These are phyloP conservation scores for Araneus ventricosus DNA, from an alignment of 1,140 invertebrate genomes.

Conservation along the genomic window DNA sequence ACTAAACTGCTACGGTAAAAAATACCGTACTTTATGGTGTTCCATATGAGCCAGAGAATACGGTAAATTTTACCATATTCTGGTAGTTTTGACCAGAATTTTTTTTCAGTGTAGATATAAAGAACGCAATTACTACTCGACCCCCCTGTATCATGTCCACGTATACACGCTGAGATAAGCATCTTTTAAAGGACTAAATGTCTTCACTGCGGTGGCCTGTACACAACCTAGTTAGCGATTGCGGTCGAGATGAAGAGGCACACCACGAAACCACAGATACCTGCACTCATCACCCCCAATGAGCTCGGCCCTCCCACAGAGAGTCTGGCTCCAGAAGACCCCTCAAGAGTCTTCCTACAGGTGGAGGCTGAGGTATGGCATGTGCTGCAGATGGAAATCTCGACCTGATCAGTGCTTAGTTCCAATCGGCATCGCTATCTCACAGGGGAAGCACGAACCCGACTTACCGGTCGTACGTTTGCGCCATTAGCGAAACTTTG, in stretches of 20 bases:
- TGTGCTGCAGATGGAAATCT: background rate
- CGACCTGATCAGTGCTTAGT: background rate
- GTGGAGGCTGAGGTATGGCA: background rate
- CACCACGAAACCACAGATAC: constrained; percentile 23
- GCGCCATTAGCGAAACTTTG: background rate
- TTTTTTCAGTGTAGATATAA: background rate
- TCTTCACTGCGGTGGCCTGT: constrained; percentile 44
- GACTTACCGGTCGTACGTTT: background rate
- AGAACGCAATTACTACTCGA: background rate
- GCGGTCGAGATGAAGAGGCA: constrained; percentile 48
- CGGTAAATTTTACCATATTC: no score
- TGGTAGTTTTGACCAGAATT: no score
- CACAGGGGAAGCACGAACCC: background rate
- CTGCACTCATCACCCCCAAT: constrained; percentile 41
- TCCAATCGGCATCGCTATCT: background rate
- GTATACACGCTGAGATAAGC: constrained; percentile 27
- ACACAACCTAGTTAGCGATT: constrained; percentile 1
- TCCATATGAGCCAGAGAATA: no score
- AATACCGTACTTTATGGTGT: no score
- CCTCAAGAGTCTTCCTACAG: background rate
- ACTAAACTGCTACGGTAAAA: no score
- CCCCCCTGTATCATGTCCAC: background rate
- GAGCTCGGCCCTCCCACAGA: background rate
- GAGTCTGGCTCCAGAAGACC: constrained; percentile 20
- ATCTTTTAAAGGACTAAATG: constrained; percentile 60